Percentiles rank a stretch among this genome's conserved stretches.
These are phyloP conservation scores for Epinotia nisella DNA, from an alignment of 2,888 invertebrate species.

Conservation along the genomic window DNA sequence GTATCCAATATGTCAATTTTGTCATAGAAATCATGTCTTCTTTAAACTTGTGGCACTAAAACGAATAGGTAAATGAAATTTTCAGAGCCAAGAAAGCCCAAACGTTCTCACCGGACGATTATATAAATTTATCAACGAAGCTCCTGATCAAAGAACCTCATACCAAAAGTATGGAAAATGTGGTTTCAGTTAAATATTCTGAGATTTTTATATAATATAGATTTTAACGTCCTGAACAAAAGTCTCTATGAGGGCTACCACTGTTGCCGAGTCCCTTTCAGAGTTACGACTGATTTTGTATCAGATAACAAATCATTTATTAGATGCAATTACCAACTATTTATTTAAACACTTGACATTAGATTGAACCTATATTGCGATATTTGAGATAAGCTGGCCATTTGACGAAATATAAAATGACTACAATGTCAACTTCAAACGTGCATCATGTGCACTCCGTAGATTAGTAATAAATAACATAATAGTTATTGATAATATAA, in stretches of 20 bases:
- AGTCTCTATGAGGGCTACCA: slow-evolving; percentile 18
- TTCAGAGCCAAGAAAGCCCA: no score
- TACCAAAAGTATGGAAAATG: no score
- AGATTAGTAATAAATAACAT: not conserved
- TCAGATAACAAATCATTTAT: not conserved
- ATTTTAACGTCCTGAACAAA: slow-evolving; percentile 5
- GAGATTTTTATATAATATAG: not conserved
- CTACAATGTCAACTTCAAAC: slow-evolving; percentile 4
- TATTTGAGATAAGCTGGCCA: not conserved
- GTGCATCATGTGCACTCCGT: not conserved
- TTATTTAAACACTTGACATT: not conserved
- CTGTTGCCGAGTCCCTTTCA: slow-evolving; percentile 28
- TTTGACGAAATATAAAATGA: slow-evolving; percentile 2
- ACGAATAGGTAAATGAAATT: no score
- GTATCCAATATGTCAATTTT: no score
- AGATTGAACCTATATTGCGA: not conserved
- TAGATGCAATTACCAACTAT: not conserved
- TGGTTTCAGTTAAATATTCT: no score
- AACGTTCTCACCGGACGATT: no score
- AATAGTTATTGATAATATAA: not conserved
- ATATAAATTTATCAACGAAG: no score
- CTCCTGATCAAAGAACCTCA: no score
- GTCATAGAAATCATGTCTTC: no score
- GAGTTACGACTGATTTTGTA: slow-evolving; percentile 22
- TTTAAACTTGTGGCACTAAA: no score